These are phyloP conservation scores for Acanthurus leucopareius DNA, from an alignment of 2,797 vertebrate species.

Conservation along the genomic window DNA sequence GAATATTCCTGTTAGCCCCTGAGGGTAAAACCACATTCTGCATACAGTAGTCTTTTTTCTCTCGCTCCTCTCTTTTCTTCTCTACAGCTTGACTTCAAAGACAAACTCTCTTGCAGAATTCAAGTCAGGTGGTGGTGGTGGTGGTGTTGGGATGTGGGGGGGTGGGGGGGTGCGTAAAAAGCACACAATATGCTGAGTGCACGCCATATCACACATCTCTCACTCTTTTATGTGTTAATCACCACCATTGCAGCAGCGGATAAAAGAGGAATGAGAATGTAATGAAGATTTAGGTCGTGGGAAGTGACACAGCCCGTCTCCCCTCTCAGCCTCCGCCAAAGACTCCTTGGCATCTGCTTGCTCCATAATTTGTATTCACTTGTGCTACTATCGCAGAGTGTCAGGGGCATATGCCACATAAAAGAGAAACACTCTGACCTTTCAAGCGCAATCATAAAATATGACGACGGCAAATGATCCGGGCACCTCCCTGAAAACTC, in stretches of 20 bases:
- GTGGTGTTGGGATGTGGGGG: constrained; percentile 8
- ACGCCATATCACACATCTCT: constrained; percentile 64
- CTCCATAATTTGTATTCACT: constrained; percentile 53
- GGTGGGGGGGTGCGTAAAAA: constrained; percentile 12
- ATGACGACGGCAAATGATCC: constrained; percentile 10
- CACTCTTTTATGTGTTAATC: constrained; percentile 81
- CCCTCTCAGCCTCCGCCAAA: constrained; percentile 6
- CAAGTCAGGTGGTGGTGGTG: constrained; percentile 65
- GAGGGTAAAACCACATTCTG: constrained; percentile 64
- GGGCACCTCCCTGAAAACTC: constrained; percentile 32
- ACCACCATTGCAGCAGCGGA: constrained; percentile 45
- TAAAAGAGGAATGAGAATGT: constrained; percentile 60
- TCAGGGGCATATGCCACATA: constrained; percentile 45
- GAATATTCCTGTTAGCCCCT: constrained; percentile 76
- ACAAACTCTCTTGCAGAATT: constrained; percentile 59
- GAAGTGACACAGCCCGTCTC: constrained; percentile 53
- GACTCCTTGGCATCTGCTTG: constrained; percentile 61
- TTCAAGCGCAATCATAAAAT: constrained; percentile 56
- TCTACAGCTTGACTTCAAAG: constrained; percentile 78
- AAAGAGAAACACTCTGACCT: constrained; percentile 64
- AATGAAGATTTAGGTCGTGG: constrained; percentile 74
- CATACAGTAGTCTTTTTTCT: constrained; percentile 50
- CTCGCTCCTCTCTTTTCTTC: constrained; percentile 39
- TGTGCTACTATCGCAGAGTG: constrained; percentile 9
- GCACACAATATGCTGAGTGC: constrained; percentile 62